Percentiles rank a stretch among this genome's conserved stretches.
These are phyloP conservation scores for Patiria pectinifera DNA, from an alignment of 53 echinoderm and acorn worm genomes.

Conservation along the genomic window DNA sequence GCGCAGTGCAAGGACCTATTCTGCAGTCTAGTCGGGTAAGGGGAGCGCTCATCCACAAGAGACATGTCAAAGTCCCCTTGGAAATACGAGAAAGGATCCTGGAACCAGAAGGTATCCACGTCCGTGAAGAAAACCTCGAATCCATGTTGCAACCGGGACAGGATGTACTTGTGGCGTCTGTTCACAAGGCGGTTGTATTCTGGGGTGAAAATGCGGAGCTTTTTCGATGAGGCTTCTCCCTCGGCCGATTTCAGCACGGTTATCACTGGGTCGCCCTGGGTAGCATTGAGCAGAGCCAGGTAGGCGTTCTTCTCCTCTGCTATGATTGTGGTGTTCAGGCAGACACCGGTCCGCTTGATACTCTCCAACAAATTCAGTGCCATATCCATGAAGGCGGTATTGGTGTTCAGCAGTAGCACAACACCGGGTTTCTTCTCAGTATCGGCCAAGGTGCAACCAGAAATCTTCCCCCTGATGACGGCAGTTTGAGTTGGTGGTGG, in stretches of 20 bases:
- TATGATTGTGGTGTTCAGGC: neutral
- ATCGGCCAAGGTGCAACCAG: neutral
- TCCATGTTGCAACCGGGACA: too few relatives aligned
- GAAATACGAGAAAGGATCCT: too few relatives aligned
- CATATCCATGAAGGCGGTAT: neutral
- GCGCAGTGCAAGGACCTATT: slow-evolving; percentile 9
- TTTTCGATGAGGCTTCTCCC: too few relatives aligned
- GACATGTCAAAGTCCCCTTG: neutral
- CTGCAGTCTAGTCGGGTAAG: neutral
- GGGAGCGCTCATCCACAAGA: slow-evolving; percentile 3
- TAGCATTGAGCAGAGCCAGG: too few relatives aligned
- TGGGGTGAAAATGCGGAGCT: too few relatives aligned
- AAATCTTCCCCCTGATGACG: neutral
- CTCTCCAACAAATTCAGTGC: neutral
- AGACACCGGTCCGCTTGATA: neutral
- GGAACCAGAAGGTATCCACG: too few relatives aligned
- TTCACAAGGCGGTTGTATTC: too few relatives aligned
- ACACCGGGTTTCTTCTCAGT: neutral
- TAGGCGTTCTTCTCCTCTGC: too few relatives aligned
- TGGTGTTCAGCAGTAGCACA: neutral
- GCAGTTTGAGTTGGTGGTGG: neutral
- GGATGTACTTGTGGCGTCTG: too few relatives aligned
- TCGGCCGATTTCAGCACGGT: neutral
- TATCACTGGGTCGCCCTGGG: too few relatives aligned
- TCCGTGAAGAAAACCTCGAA: too few relatives aligned